Evolutionary conservation across 2,888 invertebrate species (phyloP).

Genomic region (Scaptomyza tumidula): DNA sequence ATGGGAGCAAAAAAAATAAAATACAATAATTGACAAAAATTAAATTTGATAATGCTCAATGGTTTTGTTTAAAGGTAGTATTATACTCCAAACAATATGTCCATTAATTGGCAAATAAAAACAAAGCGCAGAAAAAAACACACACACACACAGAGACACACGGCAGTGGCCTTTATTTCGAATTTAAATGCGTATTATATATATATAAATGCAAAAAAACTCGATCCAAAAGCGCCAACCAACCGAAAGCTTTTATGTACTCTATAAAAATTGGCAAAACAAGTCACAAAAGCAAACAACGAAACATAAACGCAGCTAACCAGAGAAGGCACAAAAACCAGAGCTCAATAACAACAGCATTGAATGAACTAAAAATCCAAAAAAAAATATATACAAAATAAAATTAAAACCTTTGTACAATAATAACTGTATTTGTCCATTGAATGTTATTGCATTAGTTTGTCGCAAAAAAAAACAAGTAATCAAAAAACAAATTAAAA

Average conservation of each 20-base stretch:
- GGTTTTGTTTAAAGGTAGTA: conserved; percentile 55
- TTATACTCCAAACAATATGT: conserved; percentile 58
- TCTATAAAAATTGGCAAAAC: conserved; percentile 68
- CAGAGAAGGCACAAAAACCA: conserved; percentile 30
- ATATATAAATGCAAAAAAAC: conserved; percentile 24
- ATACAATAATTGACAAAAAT: conserved; percentile 43
- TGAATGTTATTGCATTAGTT: conserved; percentile 79
- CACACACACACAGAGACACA: conserved; percentile 1
- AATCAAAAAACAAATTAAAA: conserved; percentile 22
- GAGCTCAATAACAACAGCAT: conserved; percentile 47
- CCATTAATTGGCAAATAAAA: conserved; percentile 72
- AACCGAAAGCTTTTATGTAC: conserved; percentile 67
- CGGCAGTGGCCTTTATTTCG: background rate
- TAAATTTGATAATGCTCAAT: conserved; percentile 52
- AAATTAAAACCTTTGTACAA: conserved; percentile 45
- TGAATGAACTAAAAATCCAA: conserved; percentile 21
- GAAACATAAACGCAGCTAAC: conserved; percentile 2
- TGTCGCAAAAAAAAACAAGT: conserved; percentile 32
- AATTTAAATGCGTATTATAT: conserved; percentile 48
- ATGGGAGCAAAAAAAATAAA: conserved; percentile 11
- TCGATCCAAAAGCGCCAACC: conserved; percentile 21
- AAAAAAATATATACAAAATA: conserved; percentile 25
- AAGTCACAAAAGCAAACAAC: conserved; percentile 66
- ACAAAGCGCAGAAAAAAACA: conserved; percentile 12
- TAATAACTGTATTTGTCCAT: conserved; percentile 75